Conservation (phyloP, 2,113 vertebrate species). For the Puffinus mauretanicus region DNA sequence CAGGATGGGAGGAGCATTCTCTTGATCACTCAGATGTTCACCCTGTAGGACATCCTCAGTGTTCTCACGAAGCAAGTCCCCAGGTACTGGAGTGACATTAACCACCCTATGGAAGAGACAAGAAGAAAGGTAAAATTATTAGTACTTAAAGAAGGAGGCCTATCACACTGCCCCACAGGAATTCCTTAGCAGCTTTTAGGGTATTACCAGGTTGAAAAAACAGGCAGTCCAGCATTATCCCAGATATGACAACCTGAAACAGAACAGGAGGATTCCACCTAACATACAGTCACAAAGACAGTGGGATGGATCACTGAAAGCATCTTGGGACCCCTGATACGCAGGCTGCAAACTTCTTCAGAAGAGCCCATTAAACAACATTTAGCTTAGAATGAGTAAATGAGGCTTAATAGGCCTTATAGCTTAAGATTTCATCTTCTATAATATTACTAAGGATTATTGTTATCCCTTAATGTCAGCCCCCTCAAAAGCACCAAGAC, state of each 20-base stretch:
- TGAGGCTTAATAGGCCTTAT: neutral
- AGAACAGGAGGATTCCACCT: neutral
- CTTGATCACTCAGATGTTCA: slow-evolving; percentile 96
- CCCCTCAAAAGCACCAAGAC: neutral
- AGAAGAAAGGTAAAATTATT: neutral
- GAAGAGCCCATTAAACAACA: neutral
- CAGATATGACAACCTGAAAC: neutral
- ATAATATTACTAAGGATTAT: neutral
- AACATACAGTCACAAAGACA: neutral
- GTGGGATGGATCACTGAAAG: neutral
- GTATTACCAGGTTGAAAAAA: neutral
- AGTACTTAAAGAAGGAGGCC: neutral
- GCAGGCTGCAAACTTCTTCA: neutral
- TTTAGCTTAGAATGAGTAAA: neutral
- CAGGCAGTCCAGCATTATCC: neutral
- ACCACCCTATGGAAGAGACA: slow-evolving; percentile 78
- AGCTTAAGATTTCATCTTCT: neutral
- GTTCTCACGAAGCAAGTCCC: slow-evolving; percentile 93
- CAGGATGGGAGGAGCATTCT: slow-evolving; percentile 90
- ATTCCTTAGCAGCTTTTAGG: neutral
- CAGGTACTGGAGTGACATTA: slow-evolving; percentile 87
- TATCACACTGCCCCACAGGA: neutral
- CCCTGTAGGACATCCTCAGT: slow-evolving; percentile 95
- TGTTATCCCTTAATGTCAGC: neutral
- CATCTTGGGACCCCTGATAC: neutral